phyloP scores from a whole-genome alignment of 2,888 invertebrate genomes.

The Acleris cristana region DNA sequence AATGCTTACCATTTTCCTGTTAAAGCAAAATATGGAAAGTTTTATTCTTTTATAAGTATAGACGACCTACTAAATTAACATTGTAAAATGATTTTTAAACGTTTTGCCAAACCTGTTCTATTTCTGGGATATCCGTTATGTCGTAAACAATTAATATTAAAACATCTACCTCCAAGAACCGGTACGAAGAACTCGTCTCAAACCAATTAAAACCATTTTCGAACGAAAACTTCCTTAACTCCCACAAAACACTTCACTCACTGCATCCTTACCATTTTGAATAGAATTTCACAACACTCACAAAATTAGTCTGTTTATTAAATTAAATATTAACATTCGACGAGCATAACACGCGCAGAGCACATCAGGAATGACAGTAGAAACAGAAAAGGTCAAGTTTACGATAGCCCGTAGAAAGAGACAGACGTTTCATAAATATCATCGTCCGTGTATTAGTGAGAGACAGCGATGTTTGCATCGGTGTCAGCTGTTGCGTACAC shows the following conservation, averaged over 20 bases:
- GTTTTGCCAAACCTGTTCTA: slow-evolving; percentile 21
- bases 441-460: background rate
- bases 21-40: background rate
- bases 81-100: background rate
- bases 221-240: slow-evolving; percentile 3
- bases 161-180: slow-evolving; percentile 30
- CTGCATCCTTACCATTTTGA: slow-evolving; percentile 51
- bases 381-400: slow-evolving; percentile 72
- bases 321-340: slow-evolving; percentile 43
- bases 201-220: slow-evolving; percentile 29
- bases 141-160: slow-evolving; percentile 24
- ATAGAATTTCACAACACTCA: slow-evolving; percentile 45
- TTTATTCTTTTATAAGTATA: too few species aligned
- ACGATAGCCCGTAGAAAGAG: slow-evolving; percentile 58
- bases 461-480: slow-evolving; percentile 10
- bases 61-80: too few species aligned
- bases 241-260: slow-evolving; percentile 42
- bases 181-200: slow-evolving; percentile 7
- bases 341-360: slow-evolving; percentile 53
- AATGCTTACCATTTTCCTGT: background rate
- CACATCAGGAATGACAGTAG: slow-evolving; percentile 62
- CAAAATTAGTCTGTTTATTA: slow-evolving; percentile 47
- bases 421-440: slow-evolving; percentile 35
- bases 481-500: slow-evolving; percentile 15
- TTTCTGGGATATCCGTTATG: slow-evolving; percentile 21